phyloP scores from a whole-genome alignment of 2,797 vertebrate species.

The Sebastolobus altivelis region DNA sequence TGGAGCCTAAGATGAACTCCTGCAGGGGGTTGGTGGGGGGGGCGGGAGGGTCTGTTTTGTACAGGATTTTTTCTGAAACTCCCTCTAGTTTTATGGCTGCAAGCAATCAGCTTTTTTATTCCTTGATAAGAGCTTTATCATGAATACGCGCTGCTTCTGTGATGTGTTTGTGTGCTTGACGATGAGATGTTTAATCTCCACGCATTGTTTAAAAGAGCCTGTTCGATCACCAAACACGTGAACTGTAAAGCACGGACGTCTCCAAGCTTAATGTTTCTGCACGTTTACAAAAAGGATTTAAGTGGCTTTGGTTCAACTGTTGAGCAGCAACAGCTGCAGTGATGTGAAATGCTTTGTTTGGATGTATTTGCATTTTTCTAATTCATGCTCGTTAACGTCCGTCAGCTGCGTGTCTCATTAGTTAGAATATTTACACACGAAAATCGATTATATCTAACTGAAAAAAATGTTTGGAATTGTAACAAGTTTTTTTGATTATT shows the following conservation, averaged over 20 bases:
- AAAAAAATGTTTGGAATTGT: conserved; percentile 38
- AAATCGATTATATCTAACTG: conserved; percentile 30
- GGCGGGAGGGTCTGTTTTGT: conserved; percentile 35
- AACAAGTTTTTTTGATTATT: conserved; percentile 39
- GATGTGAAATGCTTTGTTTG: conserved; percentile 60
- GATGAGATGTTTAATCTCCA: conserved; percentile 19
- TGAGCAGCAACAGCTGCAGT: conserved; percentile 45
- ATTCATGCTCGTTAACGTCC: conserved; percentile 35
- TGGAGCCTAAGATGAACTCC: conserved; percentile 38
- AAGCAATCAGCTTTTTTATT: conserved; percentile 69
- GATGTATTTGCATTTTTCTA: conserved; percentile 50
- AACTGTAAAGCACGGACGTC: conserved; percentile 61
- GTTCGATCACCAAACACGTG: conserved; percentile 35
- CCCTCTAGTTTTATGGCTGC: conserved; percentile 56
- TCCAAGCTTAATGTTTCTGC: conserved; percentile 53
- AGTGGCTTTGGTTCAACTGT: conserved; percentile 57
- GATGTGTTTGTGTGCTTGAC: conserved; percentile 58
- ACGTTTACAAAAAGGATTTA: conserved; percentile 63
- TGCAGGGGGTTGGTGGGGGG: not conserved
- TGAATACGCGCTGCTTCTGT: conserved; percentile 63
- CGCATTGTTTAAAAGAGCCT: conserved; percentile 31
- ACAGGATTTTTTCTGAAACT: conserved; percentile 20
- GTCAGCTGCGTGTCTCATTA: conserved; percentile 42
- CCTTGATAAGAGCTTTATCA: conserved; percentile 74
- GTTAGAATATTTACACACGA: conserved; percentile 45